Evolutionary conservation across 1,140 invertebrate species (phyloP).

Genomic region (Daktulosphaira vitifoliae): DNA sequence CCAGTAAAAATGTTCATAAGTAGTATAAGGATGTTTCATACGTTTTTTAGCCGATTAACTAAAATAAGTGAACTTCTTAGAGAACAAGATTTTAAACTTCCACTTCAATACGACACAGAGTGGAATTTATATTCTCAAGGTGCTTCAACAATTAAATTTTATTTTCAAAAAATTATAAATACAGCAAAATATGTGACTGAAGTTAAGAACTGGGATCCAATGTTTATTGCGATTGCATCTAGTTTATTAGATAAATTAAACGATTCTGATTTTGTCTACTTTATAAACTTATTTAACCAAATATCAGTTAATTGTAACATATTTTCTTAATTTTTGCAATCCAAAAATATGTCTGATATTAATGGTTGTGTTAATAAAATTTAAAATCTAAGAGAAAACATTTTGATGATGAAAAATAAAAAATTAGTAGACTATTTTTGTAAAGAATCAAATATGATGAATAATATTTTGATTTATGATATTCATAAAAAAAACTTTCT

Average conservation of each 20-base stretch:
- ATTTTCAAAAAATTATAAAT: too few species aligned
- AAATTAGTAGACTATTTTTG: background rate
- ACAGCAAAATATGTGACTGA: too few species aligned
- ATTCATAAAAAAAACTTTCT: background rate
- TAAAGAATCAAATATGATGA: background rate
- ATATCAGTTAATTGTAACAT: too few species aligned
- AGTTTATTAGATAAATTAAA: too few species aligned
- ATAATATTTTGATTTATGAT: background rate
- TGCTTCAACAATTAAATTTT: too few species aligned
- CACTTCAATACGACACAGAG: background rate
- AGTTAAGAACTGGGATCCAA: too few species aligned
- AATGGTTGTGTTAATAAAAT: slow-evolving; percentile 1
- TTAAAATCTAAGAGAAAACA: background rate
- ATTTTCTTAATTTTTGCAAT: slow-evolving; percentile 1
- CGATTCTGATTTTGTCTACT: too few species aligned
- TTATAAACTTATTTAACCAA: background rate
- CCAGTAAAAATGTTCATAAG: slow-evolving; percentile 35
- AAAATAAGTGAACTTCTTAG: slow-evolving; percentile 1
- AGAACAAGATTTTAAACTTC: background rate
- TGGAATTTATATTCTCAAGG: too few species aligned
- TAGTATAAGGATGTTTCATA: slow-evolving; percentile 21
- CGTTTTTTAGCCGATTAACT: slow-evolving; percentile 35
- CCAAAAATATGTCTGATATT: background rate
- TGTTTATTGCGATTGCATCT: too few species aligned
- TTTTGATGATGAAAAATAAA: background rate